Evolutionary conservation across 2,113 vertebrate genomes (phyloP), one percentile per base, ranked within the genome.

Genomic region (Theristicus caerulescens): DNA sequence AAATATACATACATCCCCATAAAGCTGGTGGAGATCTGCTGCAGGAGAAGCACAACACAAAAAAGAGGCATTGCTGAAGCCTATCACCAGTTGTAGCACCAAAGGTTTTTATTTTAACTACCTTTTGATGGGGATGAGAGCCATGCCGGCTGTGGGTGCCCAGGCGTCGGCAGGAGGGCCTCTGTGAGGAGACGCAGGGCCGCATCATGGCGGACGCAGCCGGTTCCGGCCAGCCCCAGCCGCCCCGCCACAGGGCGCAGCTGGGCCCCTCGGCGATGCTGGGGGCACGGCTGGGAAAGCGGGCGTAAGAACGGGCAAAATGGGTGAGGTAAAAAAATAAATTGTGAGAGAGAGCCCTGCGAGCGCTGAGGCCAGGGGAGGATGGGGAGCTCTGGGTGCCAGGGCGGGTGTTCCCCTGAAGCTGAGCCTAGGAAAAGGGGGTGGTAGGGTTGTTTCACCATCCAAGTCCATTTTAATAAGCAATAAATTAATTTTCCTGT

Each of bases 1-100:
- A 47, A 42, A 42, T 3, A 34, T 3, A 36, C 10, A 1, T 1
- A 27, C 2, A 5, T 16, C 27, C 46, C 17, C 3, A 1, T 4
- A 40, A 59, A 22, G n/a, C 31, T 10, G 2, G 5, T 31, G 52
- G 17, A 47, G 29, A 58, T 40, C 25, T 42, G 49, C 67, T 2
- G 1, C n/a, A 13, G 65, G 31, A 62, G 42, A 42, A 49, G 73
- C 5, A 1, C 26, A 10, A 70, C 42, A 26, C 36, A 21, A 69
- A 52, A 7, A 1, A 0, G 2, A 24, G n/a, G 29, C 16, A 2
- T 19, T 21, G 49, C 54, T 55, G 44, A 66, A 78, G 54, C 25
- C 40, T 38, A 10, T 18, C 72, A 26, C 20, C n/a, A 16, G 34
- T 7, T 27, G 34, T 36, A 13, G 64, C 64, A 34, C 24, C 24